phyloP scores from a whole-genome alignment of 2,113 vertebrate genomes.

The Archilochus colubris region DNA sequence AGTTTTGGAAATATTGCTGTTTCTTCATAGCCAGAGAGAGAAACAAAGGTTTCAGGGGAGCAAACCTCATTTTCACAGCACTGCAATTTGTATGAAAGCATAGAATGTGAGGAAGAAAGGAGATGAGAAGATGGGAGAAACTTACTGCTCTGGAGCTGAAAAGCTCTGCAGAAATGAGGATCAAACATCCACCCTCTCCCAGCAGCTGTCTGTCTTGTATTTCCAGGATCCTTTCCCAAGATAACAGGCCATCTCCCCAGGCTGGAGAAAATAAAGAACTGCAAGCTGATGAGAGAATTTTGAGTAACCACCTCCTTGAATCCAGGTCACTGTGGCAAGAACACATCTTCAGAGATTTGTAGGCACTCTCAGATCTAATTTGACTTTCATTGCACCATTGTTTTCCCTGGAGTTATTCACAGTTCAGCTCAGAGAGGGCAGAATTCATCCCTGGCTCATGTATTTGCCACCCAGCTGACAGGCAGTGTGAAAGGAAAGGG shows the following conservation, averaged over 20 bases:
- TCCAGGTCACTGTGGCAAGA: not conserved
- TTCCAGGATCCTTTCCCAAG: conserved; percentile 4
- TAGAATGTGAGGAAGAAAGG: not conserved
- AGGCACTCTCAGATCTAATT: not conserved
- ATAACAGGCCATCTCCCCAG: not conserved
- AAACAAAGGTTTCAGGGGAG: not conserved
- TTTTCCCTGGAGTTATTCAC: not conserved
- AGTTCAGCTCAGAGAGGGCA: conserved; percentile 3
- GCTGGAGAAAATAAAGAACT: not conserved
- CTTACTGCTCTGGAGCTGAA: not conserved
- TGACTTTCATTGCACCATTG: not conserved
- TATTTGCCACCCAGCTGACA: not conserved
- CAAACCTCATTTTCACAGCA: not conserved
- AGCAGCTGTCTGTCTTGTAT: not conserved
- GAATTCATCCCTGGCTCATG: not conserved
- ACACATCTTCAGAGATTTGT: not conserved
- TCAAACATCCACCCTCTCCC: not conserved
- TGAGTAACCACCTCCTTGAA: not conserved
- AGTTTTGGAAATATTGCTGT: not conserved
- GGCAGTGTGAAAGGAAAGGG: conserved; percentile 7
- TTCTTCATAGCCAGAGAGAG: not conserved
- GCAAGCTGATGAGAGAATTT: not conserved
- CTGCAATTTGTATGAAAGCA: not conserved
- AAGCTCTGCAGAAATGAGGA: not conserved
- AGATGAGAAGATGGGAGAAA: not conserved